These are phyloP conservation scores for Belonocnema kinseyi DNA, from an alignment of 1,140 invertebrate genomes.

Conservation along the genomic window DNA sequence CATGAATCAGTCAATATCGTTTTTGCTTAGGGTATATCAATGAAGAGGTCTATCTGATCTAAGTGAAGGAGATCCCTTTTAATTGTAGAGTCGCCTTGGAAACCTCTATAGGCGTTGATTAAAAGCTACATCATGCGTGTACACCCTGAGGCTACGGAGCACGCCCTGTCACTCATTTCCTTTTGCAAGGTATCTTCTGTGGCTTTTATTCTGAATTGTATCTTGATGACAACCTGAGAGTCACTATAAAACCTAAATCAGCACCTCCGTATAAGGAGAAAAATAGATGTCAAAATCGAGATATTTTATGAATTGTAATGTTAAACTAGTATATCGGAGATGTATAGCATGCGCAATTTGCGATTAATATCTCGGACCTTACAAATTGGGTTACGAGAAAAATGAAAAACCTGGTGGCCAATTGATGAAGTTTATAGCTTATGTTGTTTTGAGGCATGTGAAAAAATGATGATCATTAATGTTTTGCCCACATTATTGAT, in stretches of 20 bases:
- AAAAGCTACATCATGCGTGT: constrained; percentile 52
- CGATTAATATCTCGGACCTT: no score
- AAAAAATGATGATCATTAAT: no score
- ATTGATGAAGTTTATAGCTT: no score
- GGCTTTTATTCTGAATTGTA: constrained; percentile 30
- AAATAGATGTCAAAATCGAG: background rate
- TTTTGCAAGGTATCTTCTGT: constrained; percentile 35
- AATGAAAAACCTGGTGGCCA: no score
- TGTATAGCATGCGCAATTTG: no score
- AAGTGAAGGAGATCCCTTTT: constrained; percentile 23
- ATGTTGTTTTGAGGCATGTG: no score
- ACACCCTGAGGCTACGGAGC: constrained; percentile 41
- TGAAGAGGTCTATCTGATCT: constrained; percentile 3
- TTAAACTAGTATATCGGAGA: no score
- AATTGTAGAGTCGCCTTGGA: constrained; percentile 32
- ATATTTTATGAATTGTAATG: no score
- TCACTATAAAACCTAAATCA: background rate
- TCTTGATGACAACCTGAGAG: constrained; percentile 11
- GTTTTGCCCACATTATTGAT: no score
- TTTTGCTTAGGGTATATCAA: constrained; percentile 19
- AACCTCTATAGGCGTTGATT: constrained; percentile 53
- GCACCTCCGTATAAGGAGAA: background rate
- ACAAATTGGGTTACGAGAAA: no score
- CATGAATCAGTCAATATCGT: constrained; percentile 14
- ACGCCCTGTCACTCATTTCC: constrained; percentile 49